A percentile compares a stretch with the other conserved stretches of the same genome.
Conservation (phyloP, 2,888 invertebrate genomes). For the Drosophila testacea region DNA sequence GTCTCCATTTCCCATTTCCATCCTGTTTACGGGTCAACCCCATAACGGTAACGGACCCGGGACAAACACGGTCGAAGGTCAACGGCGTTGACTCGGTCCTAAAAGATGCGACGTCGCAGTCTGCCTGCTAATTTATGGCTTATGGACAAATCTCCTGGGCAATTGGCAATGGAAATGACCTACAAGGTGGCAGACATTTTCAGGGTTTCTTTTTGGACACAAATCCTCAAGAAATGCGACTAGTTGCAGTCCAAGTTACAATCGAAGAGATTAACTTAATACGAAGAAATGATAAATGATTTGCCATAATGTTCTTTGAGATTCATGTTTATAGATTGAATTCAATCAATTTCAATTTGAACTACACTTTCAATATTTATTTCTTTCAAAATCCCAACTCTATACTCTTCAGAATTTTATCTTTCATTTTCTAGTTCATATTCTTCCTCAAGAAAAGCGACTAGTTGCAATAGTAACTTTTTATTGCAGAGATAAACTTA, state of each 20-base stretch:
- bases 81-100: constrained; percentile 11
- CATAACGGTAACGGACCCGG: constrained; percentile 35
- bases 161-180: constrained; percentile 40
- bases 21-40: constrained; percentile 43
- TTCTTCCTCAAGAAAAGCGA: too few species aligned
- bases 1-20: neutral
- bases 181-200: constrained; percentile 11
- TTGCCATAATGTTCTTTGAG: neutral
- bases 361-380: neutral
- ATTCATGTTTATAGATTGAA: neutral
- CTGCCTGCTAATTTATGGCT: constrained; percentile 51
- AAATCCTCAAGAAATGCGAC: constrained; percentile 4
- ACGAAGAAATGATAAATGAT: neutral
- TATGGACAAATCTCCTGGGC: constrained; percentile 46
- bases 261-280: too few species aligned
- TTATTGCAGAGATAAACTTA: too few species aligned
- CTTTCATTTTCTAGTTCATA: too few species aligned
- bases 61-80: constrained; percentile 48
- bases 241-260: constrained; percentile 9
- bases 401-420: too few species aligned
- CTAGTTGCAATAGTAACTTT: too few species aligned
- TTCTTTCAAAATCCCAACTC: neutral
- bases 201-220: neutral
- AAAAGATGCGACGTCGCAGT: constrained; percentile 12
- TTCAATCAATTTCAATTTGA: constrained; percentile 9